Conservation (phyloP, 2,113 vertebrate genomes). For the Psilopogon haemacephalus region DNA sequence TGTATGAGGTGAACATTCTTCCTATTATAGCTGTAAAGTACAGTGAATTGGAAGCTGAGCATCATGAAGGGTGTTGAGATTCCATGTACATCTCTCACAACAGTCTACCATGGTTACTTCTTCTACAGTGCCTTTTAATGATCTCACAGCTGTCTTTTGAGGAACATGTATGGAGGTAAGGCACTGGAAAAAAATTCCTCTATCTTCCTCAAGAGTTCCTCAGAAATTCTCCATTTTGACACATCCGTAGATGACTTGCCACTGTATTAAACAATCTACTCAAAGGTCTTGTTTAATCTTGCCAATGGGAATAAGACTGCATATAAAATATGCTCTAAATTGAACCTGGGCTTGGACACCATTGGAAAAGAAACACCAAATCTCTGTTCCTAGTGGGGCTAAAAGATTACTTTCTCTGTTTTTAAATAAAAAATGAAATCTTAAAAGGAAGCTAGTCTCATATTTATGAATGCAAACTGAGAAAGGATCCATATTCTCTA, state of each 20-base stretch:
- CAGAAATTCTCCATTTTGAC: neutral
- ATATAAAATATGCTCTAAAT: neutral
- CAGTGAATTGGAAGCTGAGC: neutral
- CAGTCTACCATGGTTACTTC: neutral
- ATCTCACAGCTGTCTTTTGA: neutral
- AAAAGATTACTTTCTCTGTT: neutral
- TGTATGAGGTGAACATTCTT: neutral
- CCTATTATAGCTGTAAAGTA: neutral
- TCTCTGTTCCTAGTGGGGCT: neutral
- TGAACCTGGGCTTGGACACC: neutral
- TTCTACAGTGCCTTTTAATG: neutral
- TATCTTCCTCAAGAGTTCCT: neutral
- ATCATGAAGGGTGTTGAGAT: neutral
- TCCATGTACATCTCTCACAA: rapidly evolving
- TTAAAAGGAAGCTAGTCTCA: neutral
- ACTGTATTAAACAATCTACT: rapidly evolving
- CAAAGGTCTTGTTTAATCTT: neutral
- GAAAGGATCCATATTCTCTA: neutral
- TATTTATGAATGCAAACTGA: neutral
- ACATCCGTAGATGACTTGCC: neutral
- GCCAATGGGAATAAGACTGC: neutral
- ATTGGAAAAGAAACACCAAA: neutral
- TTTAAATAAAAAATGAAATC: neutral
- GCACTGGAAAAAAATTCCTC: neutral
- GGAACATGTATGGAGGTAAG: neutral